Base-by-base conservation (phyloP, 2,888 invertebrate genomes). In the Plusia festucae region DNA sequence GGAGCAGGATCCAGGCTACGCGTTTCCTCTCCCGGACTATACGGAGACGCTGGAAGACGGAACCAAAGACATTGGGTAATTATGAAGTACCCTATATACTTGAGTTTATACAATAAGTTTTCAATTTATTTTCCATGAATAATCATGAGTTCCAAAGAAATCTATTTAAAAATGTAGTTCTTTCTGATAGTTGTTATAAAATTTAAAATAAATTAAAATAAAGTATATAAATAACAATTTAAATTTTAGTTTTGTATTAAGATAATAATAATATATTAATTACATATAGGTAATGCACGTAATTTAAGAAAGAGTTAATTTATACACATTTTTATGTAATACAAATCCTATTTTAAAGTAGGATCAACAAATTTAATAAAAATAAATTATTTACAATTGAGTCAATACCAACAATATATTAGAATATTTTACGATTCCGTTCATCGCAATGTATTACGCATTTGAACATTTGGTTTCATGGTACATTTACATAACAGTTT, bases 1-100 rank as follows among this genome's bases (percentile, higher is more conserved):
- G 95, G 0, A 97, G 93, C 18, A 97, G 93, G 74, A 97, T 97
- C 95, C 97, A 97, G 0, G 97, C 97, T 11, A 97, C 97, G 44
- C 97, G 95, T 84, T 97, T 96, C 61, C 97, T 92, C 80, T 87
- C 88, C 0, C 88, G 84, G 0, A 88, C 88, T 4, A 88, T 79
- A 0, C 89, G 82, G 3, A 89, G 77, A 0, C 91, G 85, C 91
- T 91, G 84, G 69, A 89, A 87, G 55, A 20, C 0, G n/a, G 27
- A n/a, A 51, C 18, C 54, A 71, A 54, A 60, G 54, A 40, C 20
- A 24, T 24, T 20, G 7, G 9, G 1, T 30, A 6, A 7, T 13
- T 16, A 20, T 40, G 7, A 30, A 24, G 24, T 24, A 3, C 24
- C 24, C 2, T 24, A 24, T 24, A 5, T 3, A 24, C 24, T 24